phyloP scores from a whole-genome alignment of 2,888 invertebrate species.

The Caenorhabditis wallacei region DNA sequence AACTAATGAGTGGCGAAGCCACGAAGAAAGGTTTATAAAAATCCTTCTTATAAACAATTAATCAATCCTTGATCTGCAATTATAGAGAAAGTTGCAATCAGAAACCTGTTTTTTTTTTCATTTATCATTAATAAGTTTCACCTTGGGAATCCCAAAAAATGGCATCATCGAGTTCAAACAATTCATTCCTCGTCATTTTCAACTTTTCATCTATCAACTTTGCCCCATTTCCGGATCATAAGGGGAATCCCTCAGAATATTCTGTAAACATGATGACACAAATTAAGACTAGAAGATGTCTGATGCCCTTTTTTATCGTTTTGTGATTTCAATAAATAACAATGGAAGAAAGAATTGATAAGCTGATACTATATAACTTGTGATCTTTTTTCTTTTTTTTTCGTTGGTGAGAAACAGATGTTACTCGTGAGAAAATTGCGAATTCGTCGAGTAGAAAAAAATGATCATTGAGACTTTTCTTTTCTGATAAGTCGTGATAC shows the following conservation, averaged over 20 bases:
- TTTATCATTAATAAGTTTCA: neutral
- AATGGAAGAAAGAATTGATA: conserved; percentile 4
- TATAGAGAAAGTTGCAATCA: neutral
- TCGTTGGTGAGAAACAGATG: conserved; percentile 9
- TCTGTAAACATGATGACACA: conserved; percentile 10
- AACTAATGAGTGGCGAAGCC: too few species aligned
- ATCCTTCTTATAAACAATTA: too few species aligned
- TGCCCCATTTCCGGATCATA: conserved; percentile 12
- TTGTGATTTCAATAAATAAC: conserved; percentile 34
- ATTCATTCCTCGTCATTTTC: conserved; percentile 17
- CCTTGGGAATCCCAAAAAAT: neutral
- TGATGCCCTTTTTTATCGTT: conserved; percentile 27
- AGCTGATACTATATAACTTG: conserved; percentile 14
- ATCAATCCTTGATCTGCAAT: neutral
- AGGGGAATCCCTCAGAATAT: conserved; percentile 19
- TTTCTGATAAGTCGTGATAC: neutral
- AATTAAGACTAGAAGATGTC: conserved; percentile 17
- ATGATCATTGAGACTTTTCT: conserved; percentile 11
- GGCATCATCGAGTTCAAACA: conserved; percentile 34
- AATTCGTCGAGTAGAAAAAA: conserved; percentile 39
- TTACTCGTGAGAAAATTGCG: conserved; percentile 28
- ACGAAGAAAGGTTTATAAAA: too few species aligned
- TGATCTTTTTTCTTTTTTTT: conserved; percentile 1
- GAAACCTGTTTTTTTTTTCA: conserved; percentile 7
- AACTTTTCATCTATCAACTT: conserved; percentile 10